phyloP scores from a whole-genome alignment of 1,140 invertebrate genomes.

The Bombus difficillimus region DNA sequence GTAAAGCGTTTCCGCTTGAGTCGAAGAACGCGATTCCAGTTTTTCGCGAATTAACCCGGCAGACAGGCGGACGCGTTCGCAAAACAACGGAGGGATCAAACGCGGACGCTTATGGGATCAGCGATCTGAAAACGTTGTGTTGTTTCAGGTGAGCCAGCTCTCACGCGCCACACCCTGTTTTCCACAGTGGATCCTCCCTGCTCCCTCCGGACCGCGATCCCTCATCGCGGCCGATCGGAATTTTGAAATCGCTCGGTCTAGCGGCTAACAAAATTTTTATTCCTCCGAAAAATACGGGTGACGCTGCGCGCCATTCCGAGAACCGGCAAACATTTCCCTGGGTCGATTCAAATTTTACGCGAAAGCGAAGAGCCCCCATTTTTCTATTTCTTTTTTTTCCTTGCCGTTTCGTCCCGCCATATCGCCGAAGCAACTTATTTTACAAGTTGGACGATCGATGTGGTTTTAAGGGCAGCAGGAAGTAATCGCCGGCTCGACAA shows the following conservation, averaged over 20 bases:
- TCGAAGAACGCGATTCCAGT: slow-evolving; percentile 57
- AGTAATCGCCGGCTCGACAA: not conserved
- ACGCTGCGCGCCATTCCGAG: not conserved
- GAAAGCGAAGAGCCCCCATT: no score
- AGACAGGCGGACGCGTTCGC: slow-evolving; percentile 62
- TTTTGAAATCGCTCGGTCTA: slow-evolving; percentile 68
- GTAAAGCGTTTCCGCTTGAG: not conserved
- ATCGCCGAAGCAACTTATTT: not conserved
- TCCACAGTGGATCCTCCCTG: slow-evolving; percentile 60
- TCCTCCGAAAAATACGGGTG: slow-evolving; percentile 36
- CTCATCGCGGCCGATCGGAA: slow-evolving; percentile 62
- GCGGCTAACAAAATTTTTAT: slow-evolving; percentile 58
- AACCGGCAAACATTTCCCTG: slow-evolving; percentile 18
- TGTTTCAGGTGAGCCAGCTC: slow-evolving; percentile 81
- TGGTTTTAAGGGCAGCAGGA: not conserved
- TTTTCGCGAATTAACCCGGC: slow-evolving; percentile 67
- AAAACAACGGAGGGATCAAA: slow-evolving; percentile 80
- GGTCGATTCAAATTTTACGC: not conserved
- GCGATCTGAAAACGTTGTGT: slow-evolving; percentile 81
- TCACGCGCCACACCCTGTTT: slow-evolving; percentile 78
- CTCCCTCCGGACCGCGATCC: slow-evolving; percentile 47
- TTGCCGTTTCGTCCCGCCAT: not conserved
- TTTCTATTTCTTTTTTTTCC: no score
- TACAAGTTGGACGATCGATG: not conserved
- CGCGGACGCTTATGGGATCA: slow-evolving; percentile 80